Base-by-base conservation (phyloP, 2,888 invertebrate genomes). In the Neoaliturus tenellus region DNA sequence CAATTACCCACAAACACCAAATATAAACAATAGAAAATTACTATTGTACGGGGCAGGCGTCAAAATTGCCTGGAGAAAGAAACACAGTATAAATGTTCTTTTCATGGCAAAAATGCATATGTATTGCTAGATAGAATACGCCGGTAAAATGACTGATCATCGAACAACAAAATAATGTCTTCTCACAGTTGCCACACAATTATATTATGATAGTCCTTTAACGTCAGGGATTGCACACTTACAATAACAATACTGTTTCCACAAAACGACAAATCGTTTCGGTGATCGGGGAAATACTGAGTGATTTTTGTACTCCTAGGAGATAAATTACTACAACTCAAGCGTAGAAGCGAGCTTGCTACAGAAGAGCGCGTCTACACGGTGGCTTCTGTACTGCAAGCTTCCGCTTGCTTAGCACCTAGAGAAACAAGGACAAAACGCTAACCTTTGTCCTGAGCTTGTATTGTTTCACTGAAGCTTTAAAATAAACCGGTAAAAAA, bases 11-110 rank as follows among this genome's bases (percentile, higher is more conserved):
- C 73, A 75, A 69, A 75, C 73, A 75, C 17, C 25, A 28, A 44
- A 44, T 75, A 75, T 44, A 75, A 75, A 75, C 73, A 75, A 75
- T 75, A 75, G 39, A 71, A 71, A 71, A 71, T 35, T 48, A 48
- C n/a, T 48, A 8, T 4, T 48, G n/a, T 14, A 4, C 17, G 12
- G n/a, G 6, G n/a, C 17, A 14, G 17, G 48, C 17, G 12, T 4
- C n/a, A 48, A 17, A 8, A 23, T 23, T 31, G 12, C 25, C 31
- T 12, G 17, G 28, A 1, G 6, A n/a, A n/a, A n/a, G n/a, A 3
- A 44, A 75, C 73, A 75, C 73, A 75, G 48, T 75, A 75, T 23
- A 75, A 75, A 75, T 75, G 44, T 75, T 44, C 23, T 28, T 28
- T 28, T 25, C 73, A 44, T 75, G n/a, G n/a, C 44, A 75, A 75